phyloP scores from a whole-genome alignment of 2,888 invertebrate species.

The Leptarthrus brevirostris region DNA sequence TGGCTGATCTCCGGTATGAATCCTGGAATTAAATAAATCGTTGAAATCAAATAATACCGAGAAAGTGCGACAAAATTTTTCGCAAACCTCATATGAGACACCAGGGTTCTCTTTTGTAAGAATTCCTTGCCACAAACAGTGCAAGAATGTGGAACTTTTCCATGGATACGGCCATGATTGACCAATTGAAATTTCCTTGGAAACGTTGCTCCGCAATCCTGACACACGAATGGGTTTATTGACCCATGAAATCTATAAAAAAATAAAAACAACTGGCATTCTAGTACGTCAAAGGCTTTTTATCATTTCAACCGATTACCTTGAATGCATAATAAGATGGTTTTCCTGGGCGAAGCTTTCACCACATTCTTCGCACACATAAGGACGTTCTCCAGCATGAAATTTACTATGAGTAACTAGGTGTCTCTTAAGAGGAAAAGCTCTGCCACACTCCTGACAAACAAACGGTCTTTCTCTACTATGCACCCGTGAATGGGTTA shows the following conservation, averaged over 20 bases:
- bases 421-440: slow-evolving; percentile 84
- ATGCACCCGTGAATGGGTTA: slow-evolving; percentile 83
- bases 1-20: slow-evolving; percentile 80
- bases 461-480: slow-evolving; percentile 84
- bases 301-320: no score
- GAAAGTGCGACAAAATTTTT: slow-evolving; percentile 56
- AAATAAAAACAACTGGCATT: not conserved
- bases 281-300: no score
- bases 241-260: slow-evolving; percentile 87
- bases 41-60: no score
- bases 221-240: slow-evolving; percentile 93
- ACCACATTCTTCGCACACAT: slow-evolving; percentile 88
- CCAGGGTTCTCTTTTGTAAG: slow-evolving; percentile 83
- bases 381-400: slow-evolving; percentile 86
- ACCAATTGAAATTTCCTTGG: slow-evolving; percentile 87
- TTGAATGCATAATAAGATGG: slow-evolving; percentile 72
- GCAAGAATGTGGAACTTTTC: slow-evolving; percentile 83
- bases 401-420: slow-evolving; percentile 87
- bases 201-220: slow-evolving; percentile 88
- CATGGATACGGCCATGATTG: slow-evolving; percentile 84
- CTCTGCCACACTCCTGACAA: slow-evolving; percentile 84
- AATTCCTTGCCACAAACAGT: slow-evolving; percentile 87
- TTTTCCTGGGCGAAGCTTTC: slow-evolving; percentile 94
- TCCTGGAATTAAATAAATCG: slow-evolving; percentile 64
- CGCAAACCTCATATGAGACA: slow-evolving; percentile 80